phyloP scores from a whole-genome alignment of 2,888 invertebrate genomes.

The Aplocera efformata region DNA sequence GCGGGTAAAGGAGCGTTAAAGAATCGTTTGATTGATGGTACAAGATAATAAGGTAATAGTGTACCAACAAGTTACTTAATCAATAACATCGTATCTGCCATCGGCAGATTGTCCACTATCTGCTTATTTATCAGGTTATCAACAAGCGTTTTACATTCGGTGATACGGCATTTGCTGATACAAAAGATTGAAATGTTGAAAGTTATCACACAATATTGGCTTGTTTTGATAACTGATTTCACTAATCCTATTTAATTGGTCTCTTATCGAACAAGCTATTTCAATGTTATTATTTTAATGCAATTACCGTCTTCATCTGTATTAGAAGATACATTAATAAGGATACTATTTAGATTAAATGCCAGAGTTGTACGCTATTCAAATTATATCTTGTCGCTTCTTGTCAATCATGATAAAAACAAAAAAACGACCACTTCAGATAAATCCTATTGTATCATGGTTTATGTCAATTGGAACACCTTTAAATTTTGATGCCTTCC shows the following conservation, averaged over 20 bases:
- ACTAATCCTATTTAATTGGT: slow-evolving; percentile 24
- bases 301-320: no score
- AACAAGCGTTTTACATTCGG: slow-evolving; percentile 57
- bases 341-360: no score
- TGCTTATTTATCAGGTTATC: slow-evolving; percentile 25
- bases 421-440: no score
- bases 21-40: slow-evolving; percentile 24
- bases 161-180: slow-evolving; percentile 48
- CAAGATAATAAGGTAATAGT: slow-evolving; percentile 25
- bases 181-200: slow-evolving; percentile 28
- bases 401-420: no score
- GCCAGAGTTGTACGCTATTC: no score
- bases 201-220: slow-evolving; percentile 26
- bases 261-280: slow-evolving; percentile 8
- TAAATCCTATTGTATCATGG: no score
- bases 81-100: slow-evolving; percentile 40
- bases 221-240: slow-evolving; percentile 28
- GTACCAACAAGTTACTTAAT: slow-evolving; percentile 32
- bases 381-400: no score
- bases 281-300: background rate
- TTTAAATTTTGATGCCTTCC: no score
- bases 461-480: no score
- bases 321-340: no score
- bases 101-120: slow-evolving; percentile 42
- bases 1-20: slow-evolving; percentile 12